These are phyloP conservation scores for Erebia epiphron DNA, from an alignment of 2,888 invertebrate genomes.

Conservation along the genomic window DNA sequence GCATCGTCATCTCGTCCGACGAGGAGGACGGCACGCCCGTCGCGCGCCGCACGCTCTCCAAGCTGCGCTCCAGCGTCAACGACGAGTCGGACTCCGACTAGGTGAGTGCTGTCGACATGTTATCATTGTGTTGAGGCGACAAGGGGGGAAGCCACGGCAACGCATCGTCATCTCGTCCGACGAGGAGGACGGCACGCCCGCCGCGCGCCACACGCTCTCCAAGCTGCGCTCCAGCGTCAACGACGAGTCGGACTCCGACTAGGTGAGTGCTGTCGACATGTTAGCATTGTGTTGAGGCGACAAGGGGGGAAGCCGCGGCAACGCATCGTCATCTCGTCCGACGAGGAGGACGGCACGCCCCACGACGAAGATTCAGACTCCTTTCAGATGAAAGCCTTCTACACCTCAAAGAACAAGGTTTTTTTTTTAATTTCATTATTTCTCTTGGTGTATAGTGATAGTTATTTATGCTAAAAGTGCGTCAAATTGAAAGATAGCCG, in stretches of 20 bases:
- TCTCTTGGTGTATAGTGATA: too few relatives aligned
- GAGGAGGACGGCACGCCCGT: slow-evolving; percentile 80
- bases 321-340: slow-evolving; percentile 79
- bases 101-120: not conserved
- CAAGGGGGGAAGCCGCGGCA: slow-evolving; percentile 75
- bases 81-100: slow-evolving; percentile 63
- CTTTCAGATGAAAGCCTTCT: too few relatives aligned
- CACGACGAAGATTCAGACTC: too few relatives aligned
- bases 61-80: slow-evolving; percentile 73
- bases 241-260: slow-evolving; percentile 64
- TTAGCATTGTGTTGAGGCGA: too few relatives aligned
- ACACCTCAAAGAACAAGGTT: too few relatives aligned
- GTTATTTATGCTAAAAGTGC: too few relatives aligned
- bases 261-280: not conserved
- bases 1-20: slow-evolving; percentile 80
- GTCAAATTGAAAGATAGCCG: too few relatives aligned
- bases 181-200: slow-evolving; percentile 80
- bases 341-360: slow-evolving; percentile 81
- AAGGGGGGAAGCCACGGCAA: slow-evolving; percentile 79
- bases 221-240: slow-evolving; percentile 74
- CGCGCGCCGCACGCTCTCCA: slow-evolving; percentile 73
- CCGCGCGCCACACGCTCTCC: slow-evolving; percentile 73
- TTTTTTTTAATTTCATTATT: too few relatives aligned
- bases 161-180: slow-evolving; percentile 80
- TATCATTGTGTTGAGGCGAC: slow-evolving; percentile 43